Percentiles rank a stretch among this genome's conserved stretches.
These are phyloP conservation scores for Leuctra nigra DNA, from an alignment of 2,888 invertebrate genomes.

Conservation along the genomic window DNA sequence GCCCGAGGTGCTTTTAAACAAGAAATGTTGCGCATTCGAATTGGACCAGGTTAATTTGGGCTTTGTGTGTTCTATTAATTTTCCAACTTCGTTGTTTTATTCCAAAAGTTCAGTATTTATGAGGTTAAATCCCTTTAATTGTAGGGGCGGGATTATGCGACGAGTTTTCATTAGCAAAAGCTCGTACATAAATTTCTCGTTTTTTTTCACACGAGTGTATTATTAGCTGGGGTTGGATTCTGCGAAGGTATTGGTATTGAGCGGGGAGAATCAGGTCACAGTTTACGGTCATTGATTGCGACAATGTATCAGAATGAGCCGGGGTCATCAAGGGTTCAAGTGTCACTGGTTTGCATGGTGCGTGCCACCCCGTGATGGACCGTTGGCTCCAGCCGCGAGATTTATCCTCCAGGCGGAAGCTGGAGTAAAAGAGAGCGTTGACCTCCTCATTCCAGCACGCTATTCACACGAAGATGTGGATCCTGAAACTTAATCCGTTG, in stretches of 20 bases:
- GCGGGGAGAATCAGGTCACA: not conserved
- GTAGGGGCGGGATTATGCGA: not conserved
- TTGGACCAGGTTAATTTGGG: not conserved
- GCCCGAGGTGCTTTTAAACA: too few relatives aligned
- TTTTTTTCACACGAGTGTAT: too few relatives aligned
- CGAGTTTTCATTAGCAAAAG: not conserved
- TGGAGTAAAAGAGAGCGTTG: too few relatives aligned
- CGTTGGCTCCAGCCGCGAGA: too few relatives aligned
- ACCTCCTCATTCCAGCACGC: too few relatives aligned
- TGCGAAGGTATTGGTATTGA: constrained; percentile 10
- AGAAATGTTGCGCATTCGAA: too few relatives aligned
- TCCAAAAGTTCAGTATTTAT: not conserved
- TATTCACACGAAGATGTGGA: too few relatives aligned
- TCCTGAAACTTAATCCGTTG: too few relatives aligned
- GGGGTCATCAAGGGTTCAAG: not conserved
- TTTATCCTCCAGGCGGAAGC: too few relatives aligned
- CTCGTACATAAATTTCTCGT: not conserved
- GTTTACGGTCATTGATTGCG: constrained; percentile 3
- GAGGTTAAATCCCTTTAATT: not conserved
- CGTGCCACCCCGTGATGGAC: too few relatives aligned
- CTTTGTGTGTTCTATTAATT: not conserved
- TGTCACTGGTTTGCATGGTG: too few relatives aligned
- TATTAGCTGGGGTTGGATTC: too few relatives aligned
- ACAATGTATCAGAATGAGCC: not conserved
- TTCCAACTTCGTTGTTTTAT: not conserved